Evolutionary conservation across 2,113 vertebrate species (phyloP).

Genomic region (Engystomops pustulosus): DNA sequence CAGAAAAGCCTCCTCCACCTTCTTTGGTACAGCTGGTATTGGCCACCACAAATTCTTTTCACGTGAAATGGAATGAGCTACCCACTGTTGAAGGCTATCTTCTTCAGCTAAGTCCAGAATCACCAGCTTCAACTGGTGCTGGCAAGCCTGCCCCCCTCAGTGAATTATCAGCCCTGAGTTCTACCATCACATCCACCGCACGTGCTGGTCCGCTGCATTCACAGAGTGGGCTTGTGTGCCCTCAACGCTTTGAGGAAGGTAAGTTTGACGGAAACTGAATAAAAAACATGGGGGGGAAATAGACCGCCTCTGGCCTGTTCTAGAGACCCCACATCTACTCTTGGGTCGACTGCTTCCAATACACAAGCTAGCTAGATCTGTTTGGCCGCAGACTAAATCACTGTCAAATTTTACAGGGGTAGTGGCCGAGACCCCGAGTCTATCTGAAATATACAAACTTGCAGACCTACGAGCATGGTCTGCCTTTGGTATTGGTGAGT

Average conservation of each 20-base stretch:
- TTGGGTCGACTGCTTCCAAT: too few relatives aligned
- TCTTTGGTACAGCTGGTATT: slow-evolving; percentile 89
- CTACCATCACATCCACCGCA: slow-evolving; percentile 47
- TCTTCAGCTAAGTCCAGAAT: slow-evolving; percentile 85
- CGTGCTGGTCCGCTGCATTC: slow-evolving; percentile 26
- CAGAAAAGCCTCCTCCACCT: slow-evolving; percentile 86
- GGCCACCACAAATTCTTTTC: slow-evolving; percentile 92
- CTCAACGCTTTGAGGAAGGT: slow-evolving; percentile 43
- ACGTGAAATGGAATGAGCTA: slow-evolving; percentile 94
- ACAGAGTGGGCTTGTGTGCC: slow-evolving; percentile 13
- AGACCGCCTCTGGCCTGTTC: too few relatives aligned
- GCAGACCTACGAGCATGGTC: too few relatives aligned
- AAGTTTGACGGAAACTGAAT: slow-evolving; percentile 22
- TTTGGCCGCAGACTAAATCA: too few relatives aligned
- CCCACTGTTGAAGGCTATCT: slow-evolving; percentile 90
- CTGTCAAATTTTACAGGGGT: too few relatives aligned
- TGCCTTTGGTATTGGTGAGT: too few relatives aligned
- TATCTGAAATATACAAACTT: too few relatives aligned
- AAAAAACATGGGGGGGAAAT: too few relatives aligned
- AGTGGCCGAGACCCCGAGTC: too few relatives aligned
- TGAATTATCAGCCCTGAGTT: slow-evolving; percentile 66
- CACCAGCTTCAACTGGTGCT: slow-evolving; percentile 61
- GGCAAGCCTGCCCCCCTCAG: slow-evolving; percentile 64
- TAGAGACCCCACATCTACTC: too few relatives aligned
- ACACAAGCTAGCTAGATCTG: too few relatives aligned